Evolutionary conservation across 2,113 vertebrate genomes (phyloP).

Genomic region (Rhynchopsitta pachyrhyncha): DNA sequence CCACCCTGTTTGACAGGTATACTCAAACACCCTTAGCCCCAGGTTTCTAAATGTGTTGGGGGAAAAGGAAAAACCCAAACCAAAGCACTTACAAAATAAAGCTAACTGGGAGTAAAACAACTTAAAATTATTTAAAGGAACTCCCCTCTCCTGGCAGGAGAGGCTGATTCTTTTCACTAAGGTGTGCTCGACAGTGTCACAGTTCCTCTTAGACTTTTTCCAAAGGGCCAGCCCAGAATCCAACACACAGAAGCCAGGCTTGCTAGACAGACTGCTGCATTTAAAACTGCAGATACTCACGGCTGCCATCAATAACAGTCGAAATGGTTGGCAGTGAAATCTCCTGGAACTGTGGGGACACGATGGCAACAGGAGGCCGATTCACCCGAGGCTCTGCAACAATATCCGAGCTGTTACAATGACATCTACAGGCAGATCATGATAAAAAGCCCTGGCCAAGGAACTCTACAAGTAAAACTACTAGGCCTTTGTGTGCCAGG

Average conservation of each 20-base stretch:
- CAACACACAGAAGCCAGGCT: background rate
- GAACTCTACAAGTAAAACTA: background rate
- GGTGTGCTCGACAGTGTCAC: background rate
- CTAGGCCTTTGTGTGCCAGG: background rate
- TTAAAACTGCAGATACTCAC: conserved; percentile 78
- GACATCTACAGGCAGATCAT: background rate
- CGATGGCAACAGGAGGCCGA: conserved; percentile 89
- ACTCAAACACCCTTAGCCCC: background rate
- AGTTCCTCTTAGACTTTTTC: background rate
- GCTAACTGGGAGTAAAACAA: background rate
- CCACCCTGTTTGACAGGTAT: background rate
- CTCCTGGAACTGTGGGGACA: conserved; percentile 91
- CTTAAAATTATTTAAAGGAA: background rate
- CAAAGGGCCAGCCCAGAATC: background rate
- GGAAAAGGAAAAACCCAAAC: background rate
- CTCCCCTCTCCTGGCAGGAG: background rate
- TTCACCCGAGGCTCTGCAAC: conserved; percentile 92
- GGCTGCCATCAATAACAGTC: conserved; percentile 94
- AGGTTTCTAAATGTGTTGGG: background rate
- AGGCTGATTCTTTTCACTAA: background rate
- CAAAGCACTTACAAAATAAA: background rate
- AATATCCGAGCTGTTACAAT: background rate
- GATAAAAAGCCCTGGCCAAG: background rate
- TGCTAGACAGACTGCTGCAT: background rate
- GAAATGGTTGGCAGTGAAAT: conserved; percentile 95